These are phyloP conservation scores for Cheracebus regulus DNA, from an alignment of 2,797 vertebrate genomes.

Conservation along the genomic window DNA sequence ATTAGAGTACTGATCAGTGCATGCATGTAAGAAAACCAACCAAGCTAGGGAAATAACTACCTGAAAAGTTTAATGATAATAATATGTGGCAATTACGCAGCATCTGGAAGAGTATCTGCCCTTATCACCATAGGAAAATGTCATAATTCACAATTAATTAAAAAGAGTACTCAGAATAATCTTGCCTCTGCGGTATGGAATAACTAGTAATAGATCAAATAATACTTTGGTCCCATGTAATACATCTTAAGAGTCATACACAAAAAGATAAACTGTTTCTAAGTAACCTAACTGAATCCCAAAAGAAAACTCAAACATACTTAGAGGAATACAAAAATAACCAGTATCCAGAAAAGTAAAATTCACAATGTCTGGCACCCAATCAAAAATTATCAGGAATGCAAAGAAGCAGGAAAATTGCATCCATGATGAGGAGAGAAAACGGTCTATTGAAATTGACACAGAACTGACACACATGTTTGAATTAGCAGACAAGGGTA, in stretches of 20 bases:
- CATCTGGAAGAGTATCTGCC: neutral
- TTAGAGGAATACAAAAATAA: constrained; percentile 47
- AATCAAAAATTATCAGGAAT: constrained; percentile 17
- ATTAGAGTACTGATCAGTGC: neutral
- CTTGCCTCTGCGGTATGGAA: neutral
- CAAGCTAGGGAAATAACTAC: neutral
- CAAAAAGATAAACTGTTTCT: constrained; percentile 9
- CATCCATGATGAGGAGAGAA: constrained; percentile 2
- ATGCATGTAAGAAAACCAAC: neutral
- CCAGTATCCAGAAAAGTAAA: constrained; percentile 21
- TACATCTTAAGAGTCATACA: neutral
- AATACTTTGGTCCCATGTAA: neutral
- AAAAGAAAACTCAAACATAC: constrained; percentile 46
- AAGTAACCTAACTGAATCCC: neutral
- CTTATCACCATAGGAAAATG: neutral
- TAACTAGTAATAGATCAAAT: constrained; percentile 6
- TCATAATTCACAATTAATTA: neutral
- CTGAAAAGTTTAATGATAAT: neutral
- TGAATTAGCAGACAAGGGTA: constrained; percentile 55
- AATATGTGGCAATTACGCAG: neutral
- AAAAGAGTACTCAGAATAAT: neutral
- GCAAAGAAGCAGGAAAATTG: neutral
- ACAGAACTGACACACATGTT: constrained; percentile 61
- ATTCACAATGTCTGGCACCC: constrained; percentile 24
- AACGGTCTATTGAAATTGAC: neutral